phyloP scores from a whole-genome alignment of 2,113 vertebrate species.

The Sinocyclocheilus grahami region DNA sequence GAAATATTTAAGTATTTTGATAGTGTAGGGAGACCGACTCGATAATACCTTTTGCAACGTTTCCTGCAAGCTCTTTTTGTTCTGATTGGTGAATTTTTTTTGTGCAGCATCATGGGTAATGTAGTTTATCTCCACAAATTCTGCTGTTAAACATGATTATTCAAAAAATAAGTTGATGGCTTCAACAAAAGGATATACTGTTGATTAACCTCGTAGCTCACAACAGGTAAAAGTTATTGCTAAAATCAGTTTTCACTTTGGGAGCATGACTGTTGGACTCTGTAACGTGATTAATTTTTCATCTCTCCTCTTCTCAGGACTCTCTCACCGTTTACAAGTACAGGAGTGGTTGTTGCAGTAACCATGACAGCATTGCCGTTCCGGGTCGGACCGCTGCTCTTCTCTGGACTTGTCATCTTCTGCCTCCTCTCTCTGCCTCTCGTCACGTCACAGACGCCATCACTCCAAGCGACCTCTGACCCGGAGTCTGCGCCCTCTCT shows the following conservation, averaged over 20 bases:
- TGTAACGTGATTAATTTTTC: no score
- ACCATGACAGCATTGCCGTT: slow-evolving; percentile 75
- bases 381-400: slow-evolving; percentile 69
- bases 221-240: neutral
- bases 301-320: slow-evolving; percentile 65
- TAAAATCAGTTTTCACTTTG: no score
- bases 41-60: no score
- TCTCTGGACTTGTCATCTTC: slow-evolving; percentile 70
- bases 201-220: neutral
- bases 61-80: no score
- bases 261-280: neutral
- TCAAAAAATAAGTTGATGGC: no score
- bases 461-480: slow-evolving; percentile 52
- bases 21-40: no score
- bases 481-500: slow-evolving; percentile 61
- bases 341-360: slow-evolving; percentile 65
- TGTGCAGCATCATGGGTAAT: no score
- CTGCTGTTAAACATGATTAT: no score
- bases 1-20: no score
- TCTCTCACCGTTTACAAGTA: slow-evolving; percentile 63
- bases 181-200: no score
- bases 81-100: no score
- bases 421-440: slow-evolving; percentile 72
- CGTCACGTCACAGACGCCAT: slow-evolving; percentile 72
- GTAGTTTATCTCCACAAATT: no score